These are phyloP conservation scores for Lasioglossum oenotherae DNA, from an alignment of 2,888 invertebrate species.

Conservation along the genomic window DNA sequence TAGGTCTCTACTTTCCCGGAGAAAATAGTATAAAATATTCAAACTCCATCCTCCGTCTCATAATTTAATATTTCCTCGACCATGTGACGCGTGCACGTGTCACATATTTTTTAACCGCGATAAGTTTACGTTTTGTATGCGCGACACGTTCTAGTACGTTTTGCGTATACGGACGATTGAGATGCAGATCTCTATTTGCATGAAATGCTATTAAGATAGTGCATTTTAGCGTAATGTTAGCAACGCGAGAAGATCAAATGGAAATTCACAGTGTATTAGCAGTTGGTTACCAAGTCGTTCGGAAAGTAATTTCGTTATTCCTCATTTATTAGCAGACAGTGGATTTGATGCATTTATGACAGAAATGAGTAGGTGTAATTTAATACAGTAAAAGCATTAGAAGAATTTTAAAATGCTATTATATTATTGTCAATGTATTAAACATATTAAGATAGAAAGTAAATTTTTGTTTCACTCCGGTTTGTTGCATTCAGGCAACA, in stretches of 20 bases:
- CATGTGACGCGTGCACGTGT: no score
- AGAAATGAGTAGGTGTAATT: no score
- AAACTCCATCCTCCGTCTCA: neutral
- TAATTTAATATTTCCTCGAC: neutral
- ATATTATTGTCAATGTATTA: no score
- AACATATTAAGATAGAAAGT: no score
- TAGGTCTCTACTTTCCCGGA: neutral
- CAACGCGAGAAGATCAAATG: neutral
- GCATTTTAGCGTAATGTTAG: neutral
- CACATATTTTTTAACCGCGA: neutral
- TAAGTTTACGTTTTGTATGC: neutral
- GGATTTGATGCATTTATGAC: no score
- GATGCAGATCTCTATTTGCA: neutral
- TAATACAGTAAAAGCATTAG: no score
- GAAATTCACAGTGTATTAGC: neutral
- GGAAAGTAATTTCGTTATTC: no score
- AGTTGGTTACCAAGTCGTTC: no score
- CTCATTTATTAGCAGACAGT: no score
- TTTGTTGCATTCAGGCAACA: no score
- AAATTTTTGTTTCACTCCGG: no score
- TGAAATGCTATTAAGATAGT: neutral
- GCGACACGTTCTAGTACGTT: neutral
- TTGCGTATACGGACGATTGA: neutral
- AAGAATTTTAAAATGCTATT: no score
- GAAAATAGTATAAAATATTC: neutral